Evolutionary conservation across 2,113 vertebrate genomes (phyloP).

Genomic region (Myotis brandtii): DNA sequence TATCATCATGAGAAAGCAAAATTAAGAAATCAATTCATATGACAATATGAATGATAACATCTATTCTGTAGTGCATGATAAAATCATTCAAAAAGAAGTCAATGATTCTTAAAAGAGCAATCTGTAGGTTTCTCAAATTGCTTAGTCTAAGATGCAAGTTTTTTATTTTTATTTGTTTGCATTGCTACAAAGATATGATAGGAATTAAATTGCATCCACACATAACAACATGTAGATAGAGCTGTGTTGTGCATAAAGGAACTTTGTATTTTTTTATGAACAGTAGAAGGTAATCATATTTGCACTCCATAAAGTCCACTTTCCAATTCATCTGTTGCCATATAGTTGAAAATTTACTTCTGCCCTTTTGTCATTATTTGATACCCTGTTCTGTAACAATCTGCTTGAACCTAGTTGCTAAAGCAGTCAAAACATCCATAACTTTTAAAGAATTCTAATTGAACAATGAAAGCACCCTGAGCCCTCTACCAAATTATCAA

Average conservation of each 20-base stretch:
- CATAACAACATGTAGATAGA: background rate
- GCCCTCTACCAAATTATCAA: conserved; percentile 37
- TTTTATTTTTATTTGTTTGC: conserved; percentile 48
- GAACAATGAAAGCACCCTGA: conserved; percentile 41
- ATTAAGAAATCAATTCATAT: background rate
- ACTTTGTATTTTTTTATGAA: background rate
- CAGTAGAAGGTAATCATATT: background rate
- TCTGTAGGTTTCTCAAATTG: background rate
- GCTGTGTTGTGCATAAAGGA: background rate
- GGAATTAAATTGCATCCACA: background rate
- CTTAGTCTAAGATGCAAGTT: background rate
- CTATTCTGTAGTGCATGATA: background rate
- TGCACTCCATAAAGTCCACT: background rate
- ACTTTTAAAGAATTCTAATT: conserved; percentile 63
- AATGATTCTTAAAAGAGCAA: background rate
- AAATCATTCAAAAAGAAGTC: background rate
- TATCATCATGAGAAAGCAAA: background rate
- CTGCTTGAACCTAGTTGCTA: background rate
- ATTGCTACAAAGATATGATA: background rate
- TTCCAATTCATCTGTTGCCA: background rate
- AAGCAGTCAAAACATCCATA: conserved; percentile 17
- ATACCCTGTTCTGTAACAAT: background rate
- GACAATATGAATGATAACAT: background rate
- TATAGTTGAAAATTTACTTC: background rate
- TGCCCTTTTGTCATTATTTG: background rate